These are phyloP conservation scores for Pogonocherus hispidulus DNA, from an alignment of 2,888 invertebrate species.

Conservation along the genomic window DNA sequence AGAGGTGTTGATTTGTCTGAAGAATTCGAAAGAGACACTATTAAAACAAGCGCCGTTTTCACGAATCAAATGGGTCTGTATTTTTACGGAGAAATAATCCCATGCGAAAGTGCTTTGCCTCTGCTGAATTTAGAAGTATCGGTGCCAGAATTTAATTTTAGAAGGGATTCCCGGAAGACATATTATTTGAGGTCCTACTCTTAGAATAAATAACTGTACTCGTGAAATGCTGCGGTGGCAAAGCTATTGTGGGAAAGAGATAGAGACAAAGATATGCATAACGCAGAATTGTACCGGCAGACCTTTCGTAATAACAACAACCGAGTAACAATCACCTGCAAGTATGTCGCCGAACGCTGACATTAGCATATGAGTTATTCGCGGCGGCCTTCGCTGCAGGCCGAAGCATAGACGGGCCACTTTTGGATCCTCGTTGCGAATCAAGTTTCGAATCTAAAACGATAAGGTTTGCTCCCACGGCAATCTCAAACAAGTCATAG, in stretches of 20 bases:
- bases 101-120: no score
- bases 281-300: conserved; percentile 10
- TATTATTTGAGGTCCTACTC: background rate
- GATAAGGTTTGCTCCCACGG: no score
- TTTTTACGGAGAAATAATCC: no score
- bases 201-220: background rate
- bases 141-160: background rate
- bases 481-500: no score
- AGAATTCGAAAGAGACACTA: no score
- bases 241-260: conserved; percentile 26
- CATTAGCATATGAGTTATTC: conserved; percentile 20
- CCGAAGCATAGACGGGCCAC: background rate
- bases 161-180: conserved; percentile 4
- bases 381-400: background rate
- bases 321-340: conserved; percentile 33
- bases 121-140: background rate
- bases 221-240: conserved; percentile 21
- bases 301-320: conserved; percentile 32
- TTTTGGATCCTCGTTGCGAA: no score
- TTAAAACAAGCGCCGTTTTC: no score
- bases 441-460: no score
- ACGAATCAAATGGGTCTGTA: no score
- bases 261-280: conserved; percentile 25
- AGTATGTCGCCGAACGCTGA: conserved; percentile 30
- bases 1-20: no score